A percentile compares a stretch with the other conserved stretches of the same genome.
phyloP scores from a whole-genome alignment of 2,888 invertebrate species.

The Aethes cnicana region DNA sequence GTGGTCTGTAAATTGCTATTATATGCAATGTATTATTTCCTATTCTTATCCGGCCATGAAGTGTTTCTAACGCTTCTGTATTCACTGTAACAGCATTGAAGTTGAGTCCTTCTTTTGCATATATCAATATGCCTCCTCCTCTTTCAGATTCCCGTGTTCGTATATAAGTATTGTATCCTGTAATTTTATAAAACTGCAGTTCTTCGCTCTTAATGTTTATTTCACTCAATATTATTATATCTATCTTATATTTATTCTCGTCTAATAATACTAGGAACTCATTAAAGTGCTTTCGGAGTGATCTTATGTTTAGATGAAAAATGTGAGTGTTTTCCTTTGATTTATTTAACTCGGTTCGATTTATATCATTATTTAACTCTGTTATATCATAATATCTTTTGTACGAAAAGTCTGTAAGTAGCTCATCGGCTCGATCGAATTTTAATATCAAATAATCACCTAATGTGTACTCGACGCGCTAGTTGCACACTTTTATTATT shows the following conservation, averaged over 20 bases:
- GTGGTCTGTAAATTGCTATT: too few relatives aligned
- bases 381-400: too few relatives aligned
- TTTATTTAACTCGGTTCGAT: too few relatives aligned
- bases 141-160: not conserved
- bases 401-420: too few relatives aligned
- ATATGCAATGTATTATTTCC: constrained; percentile 7
- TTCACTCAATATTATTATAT: constrained; percentile 14
- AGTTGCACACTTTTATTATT: too few relatives aligned
- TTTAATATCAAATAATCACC: too few relatives aligned
- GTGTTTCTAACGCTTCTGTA: not conserved
- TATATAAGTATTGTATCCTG: constrained; percentile 9
- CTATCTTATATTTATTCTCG: not conserved
- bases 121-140: constrained; percentile 19
- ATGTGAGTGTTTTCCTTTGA: not conserved
- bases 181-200: constrained; percentile 13
- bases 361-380: too few relatives aligned
- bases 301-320: constrained; percentile 11
- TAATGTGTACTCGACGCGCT: too few relatives aligned
- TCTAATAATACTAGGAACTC: constrained; percentile 2
- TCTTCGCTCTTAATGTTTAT: constrained; percentile 19
- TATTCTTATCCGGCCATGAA: constrained; percentile 8
- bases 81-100: not conserved
- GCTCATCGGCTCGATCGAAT: too few relatives aligned
- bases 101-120: not conserved
- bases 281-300: constrained; percentile 14